phyloP scores from a whole-genome alignment of 2,797 vertebrate genomes.

The Sebastes trivittatus region DNA sequence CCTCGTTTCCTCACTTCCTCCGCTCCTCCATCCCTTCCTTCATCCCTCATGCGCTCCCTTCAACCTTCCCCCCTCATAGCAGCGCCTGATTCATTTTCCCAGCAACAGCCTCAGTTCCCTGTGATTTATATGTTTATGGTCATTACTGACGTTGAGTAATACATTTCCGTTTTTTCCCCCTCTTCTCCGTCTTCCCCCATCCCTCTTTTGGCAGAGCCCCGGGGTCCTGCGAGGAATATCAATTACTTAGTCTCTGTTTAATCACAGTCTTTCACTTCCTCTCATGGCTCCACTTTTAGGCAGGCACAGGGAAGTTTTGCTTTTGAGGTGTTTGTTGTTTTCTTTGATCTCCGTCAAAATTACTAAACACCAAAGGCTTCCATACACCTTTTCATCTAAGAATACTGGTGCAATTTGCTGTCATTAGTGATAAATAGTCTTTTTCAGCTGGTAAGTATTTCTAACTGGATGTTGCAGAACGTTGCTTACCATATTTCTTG shows the following conservation, averaged over 20 bases:
- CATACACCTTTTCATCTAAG: background rate
- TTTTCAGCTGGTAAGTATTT: background rate
- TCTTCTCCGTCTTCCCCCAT: constrained; percentile 67
- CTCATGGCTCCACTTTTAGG: constrained; percentile 35
- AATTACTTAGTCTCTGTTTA: constrained; percentile 79
- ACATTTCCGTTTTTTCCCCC: constrained; percentile 68
- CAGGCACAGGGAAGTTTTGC: constrained; percentile 26
- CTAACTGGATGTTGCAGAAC: background rate
- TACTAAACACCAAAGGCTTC: background rate
- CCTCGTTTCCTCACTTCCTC: constrained; percentile 48
- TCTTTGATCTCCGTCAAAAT: constrained; percentile 8
- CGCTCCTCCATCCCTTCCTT: constrained; percentile 32
- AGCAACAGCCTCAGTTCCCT: constrained; percentile 58
- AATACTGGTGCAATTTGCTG: constrained; percentile 1
- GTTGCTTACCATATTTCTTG: background rate
- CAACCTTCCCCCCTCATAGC: constrained; percentile 49
- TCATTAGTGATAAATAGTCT: constrained; percentile 11
- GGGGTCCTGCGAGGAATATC: constrained; percentile 78
- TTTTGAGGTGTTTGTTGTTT: constrained; percentile 33
- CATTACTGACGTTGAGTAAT: constrained; percentile 86
- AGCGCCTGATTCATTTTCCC: constrained; percentile 75
- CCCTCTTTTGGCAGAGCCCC: constrained; percentile 72
- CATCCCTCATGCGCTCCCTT: constrained; percentile 49
- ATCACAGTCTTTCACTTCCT: constrained; percentile 66
- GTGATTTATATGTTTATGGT: constrained; percentile 88